Percentiles rank a stretch among this genome's conserved stretches.
Conservation (phyloP, 2,113 vertebrate species). For the Oceanodroma tethys region DNA sequence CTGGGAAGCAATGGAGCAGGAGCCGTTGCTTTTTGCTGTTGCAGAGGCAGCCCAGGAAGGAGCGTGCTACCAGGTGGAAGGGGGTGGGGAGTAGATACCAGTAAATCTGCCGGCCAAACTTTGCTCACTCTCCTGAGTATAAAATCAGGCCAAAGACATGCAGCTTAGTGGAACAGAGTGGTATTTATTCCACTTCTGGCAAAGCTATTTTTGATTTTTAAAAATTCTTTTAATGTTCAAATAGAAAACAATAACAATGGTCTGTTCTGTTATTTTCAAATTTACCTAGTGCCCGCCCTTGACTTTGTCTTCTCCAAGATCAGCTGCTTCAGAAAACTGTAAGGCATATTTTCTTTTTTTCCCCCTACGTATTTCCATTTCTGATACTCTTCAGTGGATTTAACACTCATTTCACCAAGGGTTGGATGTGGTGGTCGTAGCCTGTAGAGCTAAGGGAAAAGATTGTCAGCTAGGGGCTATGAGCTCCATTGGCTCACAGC, state of each 20-base stretch:
- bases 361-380: not conserved
- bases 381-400: not conserved
- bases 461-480: constrained; percentile 12
- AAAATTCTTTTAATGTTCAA: not conserved
- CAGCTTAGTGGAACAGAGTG: not conserved
- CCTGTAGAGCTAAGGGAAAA: constrained; percentile 52
- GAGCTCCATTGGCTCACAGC: constrained; percentile 51
- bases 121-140: not conserved
- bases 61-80: not conserved
- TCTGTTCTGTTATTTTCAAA: not conserved
- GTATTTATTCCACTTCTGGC: not conserved
- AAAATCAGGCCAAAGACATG: not conserved
- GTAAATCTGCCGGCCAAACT: not conserved
- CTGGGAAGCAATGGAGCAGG: not conserved
- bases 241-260: not conserved
- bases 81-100: not conserved
- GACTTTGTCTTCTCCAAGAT: not conserved
- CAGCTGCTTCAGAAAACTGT: not conserved
- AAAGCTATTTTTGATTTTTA: not conserved
- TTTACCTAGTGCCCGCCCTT: not conserved
- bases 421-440: constrained; percentile 27
- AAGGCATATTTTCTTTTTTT: not conserved
- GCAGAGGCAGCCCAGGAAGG: not conserved
- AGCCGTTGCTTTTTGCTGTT: not conserved
- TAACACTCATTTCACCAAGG: constrained; percentile 20